Conservation (phyloP, 2,888 invertebrate genomes). For the Pterostichus madidus region DNA sequence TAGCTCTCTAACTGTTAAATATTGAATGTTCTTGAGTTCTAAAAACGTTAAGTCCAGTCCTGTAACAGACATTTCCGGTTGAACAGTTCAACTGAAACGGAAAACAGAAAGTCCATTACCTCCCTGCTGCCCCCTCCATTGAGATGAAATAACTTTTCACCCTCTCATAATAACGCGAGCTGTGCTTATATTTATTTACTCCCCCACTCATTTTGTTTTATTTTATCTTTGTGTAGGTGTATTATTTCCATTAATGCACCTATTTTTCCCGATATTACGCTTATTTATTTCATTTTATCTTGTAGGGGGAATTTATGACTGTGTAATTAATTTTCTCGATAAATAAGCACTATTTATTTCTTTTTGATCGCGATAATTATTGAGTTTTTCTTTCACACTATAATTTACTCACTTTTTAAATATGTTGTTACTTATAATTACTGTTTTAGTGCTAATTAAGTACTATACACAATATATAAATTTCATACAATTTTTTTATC, state of each 20-base stretch:
- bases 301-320: slow-evolving; percentile 9
- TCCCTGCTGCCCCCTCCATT: not conserved
- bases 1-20: no score
- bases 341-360: slow-evolving; percentile 11
- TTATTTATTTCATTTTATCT: slow-evolving; percentile 6
- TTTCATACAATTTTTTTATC: no score
- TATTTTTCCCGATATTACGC: slow-evolving; percentile 18
- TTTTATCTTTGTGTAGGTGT: slow-evolving; percentile 10
- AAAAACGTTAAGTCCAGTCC: no score
- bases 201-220: slow-evolving; percentile 1
- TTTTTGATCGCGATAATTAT: slow-evolving; percentile 21
- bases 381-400: not conserved
- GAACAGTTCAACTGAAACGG: slow-evolving; percentile 46
- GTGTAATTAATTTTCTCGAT: slow-evolving; percentile 35
- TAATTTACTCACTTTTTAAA: not conserved
- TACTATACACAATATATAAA: no score
- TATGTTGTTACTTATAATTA: no score
- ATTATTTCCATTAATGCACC: slow-evolving; percentile 44
- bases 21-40: no score
- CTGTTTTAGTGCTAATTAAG: no score
- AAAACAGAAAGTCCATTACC: slow-evolving; percentile 53
- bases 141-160: slow-evolving; percentile 35
- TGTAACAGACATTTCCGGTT: slow-evolving; percentile 10
- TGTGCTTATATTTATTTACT: slow-evolving; percentile 36
- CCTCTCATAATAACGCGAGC: slow-evolving; percentile 40